Evolutionary conservation across 2,113 vertebrate genomes (phyloP), one percentile per base, ranked within the genome.

Genomic region (Mola mola): DNA sequence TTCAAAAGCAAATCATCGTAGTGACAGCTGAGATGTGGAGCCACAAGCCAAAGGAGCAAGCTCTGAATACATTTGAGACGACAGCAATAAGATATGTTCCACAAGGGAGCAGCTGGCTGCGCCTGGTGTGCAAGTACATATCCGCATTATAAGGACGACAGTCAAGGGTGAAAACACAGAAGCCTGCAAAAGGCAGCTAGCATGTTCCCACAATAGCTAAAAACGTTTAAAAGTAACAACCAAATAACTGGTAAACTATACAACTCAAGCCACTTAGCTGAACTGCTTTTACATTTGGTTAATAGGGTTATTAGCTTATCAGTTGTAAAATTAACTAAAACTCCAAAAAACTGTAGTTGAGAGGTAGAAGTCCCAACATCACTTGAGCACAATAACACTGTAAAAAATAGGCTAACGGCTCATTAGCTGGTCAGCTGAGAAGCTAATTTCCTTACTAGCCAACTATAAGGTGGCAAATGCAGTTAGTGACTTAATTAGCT

Each of bases 1-100:
- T 91, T 85, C 66, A 74, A 75, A n/a, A 82, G 52, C 33, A 79
- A 87, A 82, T 71, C 44, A 83, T 34, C 22, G 24, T 19, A 36
- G 49, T 53, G 19, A 59, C 84, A 77, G 70, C 66, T 73, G 66
- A 86, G 71, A 25, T 34, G 8, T 16, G 58, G 47, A 71, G 72
- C 60, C 50, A 42, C 42, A 26, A 22, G 34, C 43, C 31, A 37
- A 52, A 53, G 48, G 19, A 10, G 29, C 1, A 46, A n/a, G 5
- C 19, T 41, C 42, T 10, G 21, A 2, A 36, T 31, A 67, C 46
- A 66, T 24, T 19, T 48, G 19, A 75, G 37, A 55, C 42, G 44
- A 33, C 34, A 25, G 8, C 28, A 55, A 69, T 76, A 60, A 60
- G 44, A 66, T 33, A 9, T n/a, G 33, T 15, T 6, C 13, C 33